These are phyloP conservation scores for Brenthis daphne DNA, from an alignment of 2,888 invertebrate species.

Conservation along the genomic window DNA sequence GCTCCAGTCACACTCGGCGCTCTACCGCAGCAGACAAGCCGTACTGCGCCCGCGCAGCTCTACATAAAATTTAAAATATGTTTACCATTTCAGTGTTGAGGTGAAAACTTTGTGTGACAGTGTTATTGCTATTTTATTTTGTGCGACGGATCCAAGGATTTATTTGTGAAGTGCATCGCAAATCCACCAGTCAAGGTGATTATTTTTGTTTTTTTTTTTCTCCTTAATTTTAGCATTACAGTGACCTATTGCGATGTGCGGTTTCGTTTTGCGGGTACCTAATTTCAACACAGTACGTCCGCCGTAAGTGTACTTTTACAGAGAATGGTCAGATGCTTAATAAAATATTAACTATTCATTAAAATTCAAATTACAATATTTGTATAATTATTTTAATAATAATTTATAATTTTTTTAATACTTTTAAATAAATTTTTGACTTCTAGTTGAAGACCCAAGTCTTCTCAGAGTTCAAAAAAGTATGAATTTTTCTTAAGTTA, in stretches of 20 bases:
- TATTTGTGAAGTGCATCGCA: conserved; percentile 49
- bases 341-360: conserved; percentile 5
- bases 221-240: conserved; percentile 45
- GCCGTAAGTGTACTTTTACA: conserved; percentile 47
- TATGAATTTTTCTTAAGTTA: too few species aligned
- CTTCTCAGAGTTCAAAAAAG: too few species aligned
- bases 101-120: conserved; percentile 60
- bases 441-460: neutral
- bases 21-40: conserved; percentile 59
- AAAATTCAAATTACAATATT: neutral
- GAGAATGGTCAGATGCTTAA: conserved; percentile 35
- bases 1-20: conserved; percentile 56
- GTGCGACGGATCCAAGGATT: conserved; percentile 58
- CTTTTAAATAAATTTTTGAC: neutral
- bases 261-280: conserved; percentile 61
- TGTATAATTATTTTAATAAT: neutral
- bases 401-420: neutral
- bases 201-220: conserved; percentile 45
- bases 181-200: conserved; percentile 64
- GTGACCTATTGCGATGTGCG: conserved; percentile 62
- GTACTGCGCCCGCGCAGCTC: conserved; percentile 65
- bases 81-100: conserved; percentile 67
- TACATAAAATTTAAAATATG: conserved; percentile 61
- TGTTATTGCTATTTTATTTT: conserved; percentile 44
- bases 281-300: conserved; percentile 72